Conservation (phyloP, 2,113 vertebrate species). For the Phalacrocorax brasilianus region DNA sequence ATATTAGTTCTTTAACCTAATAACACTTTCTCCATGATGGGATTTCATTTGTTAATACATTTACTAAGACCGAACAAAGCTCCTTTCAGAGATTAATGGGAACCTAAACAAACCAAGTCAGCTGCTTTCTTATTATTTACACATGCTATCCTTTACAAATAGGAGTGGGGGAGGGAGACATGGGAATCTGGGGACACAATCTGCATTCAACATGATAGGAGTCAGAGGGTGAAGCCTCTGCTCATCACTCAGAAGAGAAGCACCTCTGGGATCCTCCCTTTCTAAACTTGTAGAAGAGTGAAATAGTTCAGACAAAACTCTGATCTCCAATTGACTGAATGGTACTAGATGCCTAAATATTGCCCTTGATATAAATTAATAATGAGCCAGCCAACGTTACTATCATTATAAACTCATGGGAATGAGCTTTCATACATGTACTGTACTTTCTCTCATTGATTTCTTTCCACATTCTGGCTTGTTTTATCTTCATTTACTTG, state of each 20-base stretch:
- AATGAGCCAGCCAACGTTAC: neutral
- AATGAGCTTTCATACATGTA: neutral
- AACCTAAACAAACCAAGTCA: neutral
- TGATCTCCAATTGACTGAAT: neutral
- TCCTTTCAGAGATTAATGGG: neutral
- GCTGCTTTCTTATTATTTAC: neutral
- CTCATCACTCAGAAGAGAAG: neutral
- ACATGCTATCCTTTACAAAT: neutral
- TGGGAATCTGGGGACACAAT: neutral
- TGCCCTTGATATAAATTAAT: conserved; percentile 17
- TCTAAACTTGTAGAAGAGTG: neutral
- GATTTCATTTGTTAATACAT: conserved; percentile 2
- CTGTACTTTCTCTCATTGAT: neutral
- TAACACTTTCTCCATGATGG: neutral
- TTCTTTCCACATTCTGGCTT: neutral
- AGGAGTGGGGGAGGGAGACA: neutral
- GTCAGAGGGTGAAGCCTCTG: neutral
- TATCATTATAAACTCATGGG: neutral
- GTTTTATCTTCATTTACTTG: conserved; percentile 26
- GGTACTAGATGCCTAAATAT: neutral
- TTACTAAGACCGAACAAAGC: neutral
- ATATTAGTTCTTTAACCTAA: conserved; percentile 24
- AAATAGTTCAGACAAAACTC: neutral
- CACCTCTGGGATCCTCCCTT: neutral
- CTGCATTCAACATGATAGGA: neutral